These are phyloP conservation scores for Gymnodraco acuticeps DNA, from an alignment of 2,797 vertebrate genomes.

Conservation along the genomic window DNA sequence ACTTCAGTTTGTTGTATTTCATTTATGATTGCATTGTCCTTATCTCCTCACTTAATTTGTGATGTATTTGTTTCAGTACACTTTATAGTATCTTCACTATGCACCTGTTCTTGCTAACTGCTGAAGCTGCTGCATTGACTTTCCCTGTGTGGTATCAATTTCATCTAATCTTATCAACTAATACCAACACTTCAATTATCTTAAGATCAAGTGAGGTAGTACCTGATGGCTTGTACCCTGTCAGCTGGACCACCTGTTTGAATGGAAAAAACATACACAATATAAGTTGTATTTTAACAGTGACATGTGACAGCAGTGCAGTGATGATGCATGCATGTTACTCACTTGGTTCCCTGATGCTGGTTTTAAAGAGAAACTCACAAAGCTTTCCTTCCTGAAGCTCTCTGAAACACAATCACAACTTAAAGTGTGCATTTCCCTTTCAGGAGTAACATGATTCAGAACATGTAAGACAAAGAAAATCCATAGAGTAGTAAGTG, in stretches of 20 bases:
- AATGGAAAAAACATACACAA: conserved; percentile 27
- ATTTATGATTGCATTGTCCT: too few relatives aligned
- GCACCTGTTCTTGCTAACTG: background rate
- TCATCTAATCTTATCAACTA: background rate
- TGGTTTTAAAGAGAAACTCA: conserved; percentile 80
- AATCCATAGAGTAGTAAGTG: too few relatives aligned
- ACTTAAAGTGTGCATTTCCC: conserved; percentile 8
- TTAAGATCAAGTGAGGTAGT: conserved; percentile 23
- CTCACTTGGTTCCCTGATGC: conserved; percentile 81
- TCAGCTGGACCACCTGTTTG: conserved; percentile 84
- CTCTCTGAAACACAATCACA: conserved; percentile 77
- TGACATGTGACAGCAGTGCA: background rate
- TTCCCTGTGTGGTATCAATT: background rate
- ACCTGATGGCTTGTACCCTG: conserved; percentile 87
- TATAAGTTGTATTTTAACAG: background rate
- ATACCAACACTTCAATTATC: background rate
- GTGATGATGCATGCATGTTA: background rate
- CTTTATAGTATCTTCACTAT: too few relatives aligned
- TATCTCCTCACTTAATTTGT: too few relatives aligned
- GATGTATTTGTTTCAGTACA: too few relatives aligned
- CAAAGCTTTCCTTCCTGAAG: conserved; percentile 82
- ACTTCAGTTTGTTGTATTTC: too few relatives aligned
- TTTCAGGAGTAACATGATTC: conserved; percentile 22
- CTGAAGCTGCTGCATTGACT: background rate
- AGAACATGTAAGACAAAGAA: conserved; percentile 22